Evolutionary conservation across 2,113 vertebrate genomes (phyloP).

Genomic region (Monarcha castaneiventris): DNA sequence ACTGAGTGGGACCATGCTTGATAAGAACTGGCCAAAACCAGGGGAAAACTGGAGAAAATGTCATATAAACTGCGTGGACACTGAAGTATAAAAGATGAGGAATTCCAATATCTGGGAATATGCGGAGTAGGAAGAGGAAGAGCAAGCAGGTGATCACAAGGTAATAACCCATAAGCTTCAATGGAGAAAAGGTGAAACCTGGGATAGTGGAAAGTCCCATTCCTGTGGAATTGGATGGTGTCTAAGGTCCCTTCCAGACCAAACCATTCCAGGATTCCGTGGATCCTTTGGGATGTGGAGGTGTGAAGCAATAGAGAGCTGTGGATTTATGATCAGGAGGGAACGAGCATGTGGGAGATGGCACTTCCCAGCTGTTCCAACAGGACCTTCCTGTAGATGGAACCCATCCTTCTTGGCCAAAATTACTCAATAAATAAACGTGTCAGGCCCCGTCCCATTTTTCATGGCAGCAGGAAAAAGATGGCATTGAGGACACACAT

Average conservation of each 20-base stretch:
- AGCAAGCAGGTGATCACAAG: not conserved
- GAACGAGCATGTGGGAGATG: not conserved
- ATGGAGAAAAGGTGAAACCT: not conserved
- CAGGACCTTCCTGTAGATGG: not conserved
- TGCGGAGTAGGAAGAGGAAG: not conserved
- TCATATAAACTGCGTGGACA: rapidly evolving
- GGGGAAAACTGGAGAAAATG: not conserved
- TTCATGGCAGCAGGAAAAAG: not conserved
- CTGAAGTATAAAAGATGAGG: not conserved
- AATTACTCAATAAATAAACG: rapidly evolving
- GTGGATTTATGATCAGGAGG: not conserved
- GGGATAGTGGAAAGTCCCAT: not conserved
- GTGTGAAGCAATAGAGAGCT: not conserved
- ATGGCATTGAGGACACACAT: not conserved
- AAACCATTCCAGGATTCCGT: not conserved
- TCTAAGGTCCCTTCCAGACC: not conserved
- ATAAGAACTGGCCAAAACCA: not conserved
- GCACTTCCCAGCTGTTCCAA: not conserved
- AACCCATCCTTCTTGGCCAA: not conserved
- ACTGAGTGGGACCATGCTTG: rapidly evolving
- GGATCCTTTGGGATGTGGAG: not conserved
- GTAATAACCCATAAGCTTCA: not conserved
- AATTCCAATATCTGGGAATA: not conserved
- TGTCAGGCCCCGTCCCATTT: not conserved
- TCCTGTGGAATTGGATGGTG: not conserved